A percentile compares a stretch with the other conserved stretches of the same genome.
Evolutionary conservation across 2,113 vertebrate genomes (phyloP).

Genomic region (Sclerurus mexicanus): DNA sequence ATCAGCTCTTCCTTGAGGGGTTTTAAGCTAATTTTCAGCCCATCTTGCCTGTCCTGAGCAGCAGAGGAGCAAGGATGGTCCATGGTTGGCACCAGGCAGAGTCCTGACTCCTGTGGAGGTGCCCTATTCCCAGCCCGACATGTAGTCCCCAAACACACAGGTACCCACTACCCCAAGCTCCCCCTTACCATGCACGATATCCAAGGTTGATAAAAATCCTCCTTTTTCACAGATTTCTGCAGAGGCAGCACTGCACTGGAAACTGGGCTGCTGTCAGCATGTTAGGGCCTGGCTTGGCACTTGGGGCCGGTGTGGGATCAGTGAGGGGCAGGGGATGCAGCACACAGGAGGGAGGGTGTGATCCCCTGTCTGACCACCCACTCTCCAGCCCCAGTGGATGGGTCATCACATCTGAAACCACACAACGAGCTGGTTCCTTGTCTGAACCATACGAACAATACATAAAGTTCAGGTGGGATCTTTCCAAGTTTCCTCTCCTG

Average conservation of each 20-base stretch:
- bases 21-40: neutral
- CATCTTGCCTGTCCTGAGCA: neutral
- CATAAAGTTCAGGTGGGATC: neutral
- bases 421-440: rapidly evolving
- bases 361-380: rapidly evolving
- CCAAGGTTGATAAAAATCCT: neutral
- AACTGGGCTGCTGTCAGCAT: rapidly evolving
- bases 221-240: neutral
- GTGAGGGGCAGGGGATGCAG: neutral
- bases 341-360: neutral
- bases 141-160: rapidly evolving
- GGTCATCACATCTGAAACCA: rapidly evolving
- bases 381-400: rapidly evolving
- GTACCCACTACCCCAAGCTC: neutral
- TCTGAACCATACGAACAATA: neutral
- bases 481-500: neutral
- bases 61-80: neutral
- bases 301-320: neutral
- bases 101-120: neutral
- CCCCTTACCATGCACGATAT: rapidly evolving
- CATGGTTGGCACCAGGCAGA: neutral
- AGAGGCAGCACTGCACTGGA: neutral
- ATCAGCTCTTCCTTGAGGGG: neutral
- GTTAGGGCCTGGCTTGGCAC: neutral
- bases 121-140: neutral